A percentile compares a stretch with the other conserved stretches of the same genome.
Conservation (phyloP, 2,113 vertebrate species). For the Onychorhynchus coronatus region DNA sequence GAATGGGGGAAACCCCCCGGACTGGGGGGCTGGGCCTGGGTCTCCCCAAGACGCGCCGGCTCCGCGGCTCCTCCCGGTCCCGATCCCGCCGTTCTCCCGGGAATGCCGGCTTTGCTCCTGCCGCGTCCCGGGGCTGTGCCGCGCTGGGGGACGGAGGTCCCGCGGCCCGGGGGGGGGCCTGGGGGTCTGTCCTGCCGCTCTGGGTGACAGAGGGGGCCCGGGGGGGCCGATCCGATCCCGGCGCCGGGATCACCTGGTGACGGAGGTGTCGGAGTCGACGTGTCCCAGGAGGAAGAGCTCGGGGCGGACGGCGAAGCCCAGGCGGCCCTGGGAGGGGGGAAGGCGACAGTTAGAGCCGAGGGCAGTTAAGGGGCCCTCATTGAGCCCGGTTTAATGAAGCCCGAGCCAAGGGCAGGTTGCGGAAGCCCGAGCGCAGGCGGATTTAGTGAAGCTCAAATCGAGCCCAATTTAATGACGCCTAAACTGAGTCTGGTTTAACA, state of each 20-base stretch:
- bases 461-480: neutral
- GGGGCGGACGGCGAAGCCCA: conserved; percentile 74
- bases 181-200: neutral
- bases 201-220: neutral
- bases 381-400: fast-evolving
- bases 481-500: neutral
- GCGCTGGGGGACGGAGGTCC: neutral
- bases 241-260: conserved; percentile 38
- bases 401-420: neutral
- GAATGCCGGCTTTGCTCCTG: neutral
- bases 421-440: neutral
- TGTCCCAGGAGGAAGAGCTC: conserved; percentile 84
- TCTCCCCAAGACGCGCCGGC: neutral
- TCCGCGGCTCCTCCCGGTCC: neutral
- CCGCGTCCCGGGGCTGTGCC: neutral
- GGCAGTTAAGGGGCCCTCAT: fast-evolving
- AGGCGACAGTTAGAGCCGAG: neutral
- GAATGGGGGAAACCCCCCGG: neutral
- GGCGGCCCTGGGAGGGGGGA: conserved; percentile 51
- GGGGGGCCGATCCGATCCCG: fast-evolving
- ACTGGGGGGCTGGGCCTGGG: neutral
- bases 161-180: no score
- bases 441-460: neutral
- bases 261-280: conserved; percentile 67
- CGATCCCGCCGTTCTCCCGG: neutral